Conservation (phyloP, 2,113 vertebrate species). For the Cranoglanis bouderius region DNA sequence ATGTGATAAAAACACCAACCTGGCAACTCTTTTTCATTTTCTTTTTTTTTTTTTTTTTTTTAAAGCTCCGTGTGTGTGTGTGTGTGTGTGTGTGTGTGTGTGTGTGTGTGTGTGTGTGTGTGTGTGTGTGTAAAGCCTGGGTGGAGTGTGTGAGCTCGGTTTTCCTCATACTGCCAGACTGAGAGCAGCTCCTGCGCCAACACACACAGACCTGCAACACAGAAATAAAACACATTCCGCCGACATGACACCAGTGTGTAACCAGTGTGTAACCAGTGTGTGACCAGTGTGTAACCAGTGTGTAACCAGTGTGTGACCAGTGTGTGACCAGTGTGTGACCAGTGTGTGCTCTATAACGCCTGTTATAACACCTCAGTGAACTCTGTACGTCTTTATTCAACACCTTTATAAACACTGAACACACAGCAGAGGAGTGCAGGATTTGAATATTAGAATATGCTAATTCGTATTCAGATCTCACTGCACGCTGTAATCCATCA, state of each 20-base stretch:
- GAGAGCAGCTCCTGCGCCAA: not conserved
- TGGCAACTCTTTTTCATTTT: slow-evolving; percentile 7
- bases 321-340: too few relatives aligned
- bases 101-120: slow-evolving; percentile 47
- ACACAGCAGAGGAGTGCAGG: not conserved
- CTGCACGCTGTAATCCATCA: not conserved
- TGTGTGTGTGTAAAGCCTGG: slow-evolving; percentile 41
- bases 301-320: too few relatives aligned
- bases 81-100: slow-evolving; percentile 48
- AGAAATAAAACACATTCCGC: not conserved
- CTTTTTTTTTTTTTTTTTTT: too few relatives aligned
- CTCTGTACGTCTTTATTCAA: not conserved
- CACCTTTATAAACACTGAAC: not conserved
- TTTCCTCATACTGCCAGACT: slow-evolving; percentile 44
- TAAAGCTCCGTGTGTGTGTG: not conserved
- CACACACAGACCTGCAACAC: slow-evolving; percentile 13
- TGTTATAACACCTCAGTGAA: not conserved
- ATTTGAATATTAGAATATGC: too few relatives aligned
- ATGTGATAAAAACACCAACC: not conserved
- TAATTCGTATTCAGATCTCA: not conserved
- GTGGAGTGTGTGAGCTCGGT: slow-evolving; percentile 60
- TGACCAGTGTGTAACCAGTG: too few relatives aligned
- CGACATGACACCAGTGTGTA: not conserved
- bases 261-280: too few relatives aligned
- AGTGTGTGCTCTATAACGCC: not conserved